Percentiles rank a stretch among this genome's conserved stretches.
Conservation (phyloP, 2,113 vertebrate species). For the Pygoscelis adeliae region DNA sequence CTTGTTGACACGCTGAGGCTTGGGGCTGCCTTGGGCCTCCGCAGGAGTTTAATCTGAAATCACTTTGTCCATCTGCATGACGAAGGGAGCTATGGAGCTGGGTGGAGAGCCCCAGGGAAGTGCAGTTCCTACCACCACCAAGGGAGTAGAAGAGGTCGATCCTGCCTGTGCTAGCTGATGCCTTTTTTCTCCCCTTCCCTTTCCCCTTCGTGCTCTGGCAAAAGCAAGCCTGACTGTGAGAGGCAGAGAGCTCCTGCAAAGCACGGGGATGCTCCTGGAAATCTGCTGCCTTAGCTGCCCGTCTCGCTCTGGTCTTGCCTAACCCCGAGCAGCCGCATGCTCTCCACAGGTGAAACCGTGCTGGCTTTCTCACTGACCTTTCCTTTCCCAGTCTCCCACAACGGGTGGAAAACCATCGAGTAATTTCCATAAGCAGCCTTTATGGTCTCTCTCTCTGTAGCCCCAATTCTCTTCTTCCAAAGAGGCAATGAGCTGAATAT, state of each 20-base stretch:
- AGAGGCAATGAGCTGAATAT: not conserved
- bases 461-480: not conserved
- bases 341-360: not conserved
- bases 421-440: not conserved
- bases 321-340: rapidly evolving
- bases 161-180: rapidly evolving
- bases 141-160: not conserved
- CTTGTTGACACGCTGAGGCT: not conserved
- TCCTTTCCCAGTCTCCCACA: not conserved
- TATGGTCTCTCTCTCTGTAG: not conserved
- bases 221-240: not conserved
- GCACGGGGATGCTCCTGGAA: not conserved
- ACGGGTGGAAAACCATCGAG: not conserved
- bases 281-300: not conserved
- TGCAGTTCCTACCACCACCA: not conserved
- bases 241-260: not conserved
- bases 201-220: rapidly evolving
- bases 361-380: not conserved
- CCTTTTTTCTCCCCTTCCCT: not conserved
- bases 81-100: not conserved
- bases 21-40: not conserved
- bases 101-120: not conserved
- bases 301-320: rapidly evolving
- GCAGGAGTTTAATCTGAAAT: not conserved
- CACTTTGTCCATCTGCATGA: not conserved